Conservation (phyloP, 2,797 vertebrate genomes). For the Botia kubotai region DNA sequence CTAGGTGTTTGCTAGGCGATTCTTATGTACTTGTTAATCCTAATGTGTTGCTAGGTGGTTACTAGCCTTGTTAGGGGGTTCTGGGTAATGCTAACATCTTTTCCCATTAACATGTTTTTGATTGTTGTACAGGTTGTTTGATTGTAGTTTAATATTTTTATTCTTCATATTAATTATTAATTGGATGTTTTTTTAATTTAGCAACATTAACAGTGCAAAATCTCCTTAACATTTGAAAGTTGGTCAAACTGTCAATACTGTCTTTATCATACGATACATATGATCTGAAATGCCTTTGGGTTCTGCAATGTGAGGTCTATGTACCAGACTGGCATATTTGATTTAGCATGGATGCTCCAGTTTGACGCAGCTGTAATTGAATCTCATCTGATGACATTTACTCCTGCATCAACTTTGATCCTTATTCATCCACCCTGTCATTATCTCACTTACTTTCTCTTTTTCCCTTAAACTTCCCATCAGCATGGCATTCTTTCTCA, state of each 20-base stretch:
- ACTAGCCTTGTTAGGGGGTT: background rate
- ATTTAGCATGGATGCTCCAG: constrained; percentile 8
- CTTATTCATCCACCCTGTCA: background rate
- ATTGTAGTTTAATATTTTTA: too few relatives aligned
- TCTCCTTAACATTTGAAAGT: too few relatives aligned
- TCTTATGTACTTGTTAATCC: background rate
- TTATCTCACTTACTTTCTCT: background rate
- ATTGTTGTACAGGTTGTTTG: too few relatives aligned
- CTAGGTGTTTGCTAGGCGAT: too few relatives aligned
- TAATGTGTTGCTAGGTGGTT: background rate
- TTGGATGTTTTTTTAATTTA: too few relatives aligned
- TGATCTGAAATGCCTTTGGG: background rate
- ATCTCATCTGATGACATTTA: constrained; percentile 38
- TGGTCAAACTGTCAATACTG: too few relatives aligned
- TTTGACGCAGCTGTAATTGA: constrained; percentile 23
- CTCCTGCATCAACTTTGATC: background rate
- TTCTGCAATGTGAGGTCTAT: background rate
- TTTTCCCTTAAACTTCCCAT: too few relatives aligned
- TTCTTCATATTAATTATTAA: too few relatives aligned
- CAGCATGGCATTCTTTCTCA: background rate
- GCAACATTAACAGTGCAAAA: too few relatives aligned
- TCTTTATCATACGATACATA: constrained; percentile 1
- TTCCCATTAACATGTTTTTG: too few relatives aligned
- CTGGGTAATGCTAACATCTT: too few relatives aligned
- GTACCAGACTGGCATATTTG: constrained; percentile 10